phyloP scores from a whole-genome alignment of 2,888 invertebrate species.

The Eilema caniola region DNA sequence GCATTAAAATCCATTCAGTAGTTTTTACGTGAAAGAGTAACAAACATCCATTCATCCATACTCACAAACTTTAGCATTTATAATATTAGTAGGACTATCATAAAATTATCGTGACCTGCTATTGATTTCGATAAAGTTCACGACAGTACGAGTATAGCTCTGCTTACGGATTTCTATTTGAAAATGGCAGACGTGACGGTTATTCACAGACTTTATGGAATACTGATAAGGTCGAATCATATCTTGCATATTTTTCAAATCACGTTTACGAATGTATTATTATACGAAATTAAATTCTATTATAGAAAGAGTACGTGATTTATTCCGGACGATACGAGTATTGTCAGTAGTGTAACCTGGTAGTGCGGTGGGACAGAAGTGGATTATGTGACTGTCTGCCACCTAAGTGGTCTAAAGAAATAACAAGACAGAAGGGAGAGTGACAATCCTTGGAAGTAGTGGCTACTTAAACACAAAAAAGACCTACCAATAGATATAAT shows the following conservation, averaged over 20 bases:
- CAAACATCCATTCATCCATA: too few species aligned
- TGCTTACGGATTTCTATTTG: slow-evolving; percentile 12
- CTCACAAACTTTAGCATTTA: too few species aligned
- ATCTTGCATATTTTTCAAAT: slow-evolving; percentile 18
- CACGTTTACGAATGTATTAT: slow-evolving; percentile 14
- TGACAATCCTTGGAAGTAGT: not conserved
- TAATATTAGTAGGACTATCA: too few species aligned
- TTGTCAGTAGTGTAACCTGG: too few species aligned
- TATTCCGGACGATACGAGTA: too few species aligned
- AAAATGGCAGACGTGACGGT: slow-evolving; percentile 18
- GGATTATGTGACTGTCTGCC: too few species aligned
- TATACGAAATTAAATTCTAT: not conserved
- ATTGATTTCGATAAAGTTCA: not conserved
- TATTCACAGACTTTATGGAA: slow-evolving; percentile 15
- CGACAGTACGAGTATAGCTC: slow-evolving; percentile 1
- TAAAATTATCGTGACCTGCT: not conserved
- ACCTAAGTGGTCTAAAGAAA: too few species aligned
- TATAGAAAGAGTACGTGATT: not conserved
- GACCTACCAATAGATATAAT: too few species aligned
- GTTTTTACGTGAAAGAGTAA: too few species aligned
- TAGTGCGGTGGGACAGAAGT: not conserved
- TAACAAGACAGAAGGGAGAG: not conserved
- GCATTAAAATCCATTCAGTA: too few species aligned
- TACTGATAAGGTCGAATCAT: slow-evolving; percentile 15
- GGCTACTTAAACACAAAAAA: not conserved